Base-by-base conservation (phyloP, 2,797 vertebrate species). In the Cottoperca gobio region DNA sequence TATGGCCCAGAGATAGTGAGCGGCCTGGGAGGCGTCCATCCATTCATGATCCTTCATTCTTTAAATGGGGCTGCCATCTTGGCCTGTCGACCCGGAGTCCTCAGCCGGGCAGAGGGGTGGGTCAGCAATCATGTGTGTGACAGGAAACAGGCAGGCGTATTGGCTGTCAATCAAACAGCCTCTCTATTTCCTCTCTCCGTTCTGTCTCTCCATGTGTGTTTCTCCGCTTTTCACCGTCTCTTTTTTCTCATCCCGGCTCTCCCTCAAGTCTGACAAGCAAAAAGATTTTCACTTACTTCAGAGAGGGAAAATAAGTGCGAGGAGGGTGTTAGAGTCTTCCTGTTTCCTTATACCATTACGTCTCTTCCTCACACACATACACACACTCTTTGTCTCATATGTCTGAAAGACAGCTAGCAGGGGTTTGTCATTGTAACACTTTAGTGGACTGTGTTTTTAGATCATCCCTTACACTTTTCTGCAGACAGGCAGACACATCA, bases 91-190 rank as follows among this genome's bases (percentile, higher is more conserved):
- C 69, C 86, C 76, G 59, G 58, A 81, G 85, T 87, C 77, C 82
- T 82, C 59, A 60, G 76, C 43, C 21, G 21, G 83, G 60, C 65
- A 26, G 72, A 78, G 78, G 77, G 88, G 82, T 46, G 77, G 87
- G 87, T 83, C 88, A 86, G 81, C 83, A 66, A 83, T 91, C 87
- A 86, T 86, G 74, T 74, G 70, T 69, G 69, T 91, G 89, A 88
- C 89, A 89, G 84, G 83, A 87, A 92, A 88, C 87, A 79, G 84
- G 69, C 90, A 74, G 86, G 59, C 64, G 8, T 76, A 82, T 73
- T 73, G 80, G 62, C 83, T 88, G 91, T 90, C 92, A 90, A 76
- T 91, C 91, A 89, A 81, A 76, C 37, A 12, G 48, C 55, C 83
- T 79, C 84, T 88, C 77, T 86, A 85, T 80, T 79, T 72, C 69